Base-by-base conservation (phyloP, 2,113 vertebrate genomes). In the Myrmophylax atrothorax region DNA sequence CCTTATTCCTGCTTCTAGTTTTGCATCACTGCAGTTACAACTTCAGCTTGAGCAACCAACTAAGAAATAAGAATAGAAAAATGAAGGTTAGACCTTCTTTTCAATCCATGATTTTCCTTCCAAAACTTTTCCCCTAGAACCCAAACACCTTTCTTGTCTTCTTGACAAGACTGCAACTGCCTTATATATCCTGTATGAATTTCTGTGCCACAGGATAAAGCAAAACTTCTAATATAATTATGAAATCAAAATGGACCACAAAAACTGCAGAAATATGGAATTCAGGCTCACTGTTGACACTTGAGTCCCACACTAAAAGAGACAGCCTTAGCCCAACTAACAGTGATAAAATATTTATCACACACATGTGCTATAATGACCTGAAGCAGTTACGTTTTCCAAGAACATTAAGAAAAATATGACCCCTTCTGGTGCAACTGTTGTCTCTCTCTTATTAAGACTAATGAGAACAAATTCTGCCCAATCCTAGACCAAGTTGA, bases 401-500 rank as follows among this genome's bases (percentile, higher is more conserved):
- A 72, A 93, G 70, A 95, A 96, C 53, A 69, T 96, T 84, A 83
- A 72, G 81, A 91, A 87, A 82, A 91, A 82, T 87, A 90, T 87
- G 68, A 87, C 64, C 46, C 63, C 38, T 89, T 88, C 84, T 78
- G 46, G 70, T 93, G 40, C 19, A 72, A 89, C 66, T 28, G 53
- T 66, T 96, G 69, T 40, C 29, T 93, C 19, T 42, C 46, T 94
- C 42, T 56, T 94, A 93, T 91, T 92, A 92, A 78, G 18, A 90
- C 92, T 93, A 96, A 94, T 42, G 18, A 97, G 85, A 94, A 96
- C 59, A 91, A 93, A 97, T 92, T 95, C 55, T 89, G 89, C 66
- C 50, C 73, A 86, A 90, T 90, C 47, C 74, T n/a, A 83, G 64
- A 93, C 24, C 85, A 95, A 94, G 63, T 72, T 49, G 84, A 97